Conservation (phyloP, 2,113 vertebrate species). For the Semnopithecus entellus region DNA sequence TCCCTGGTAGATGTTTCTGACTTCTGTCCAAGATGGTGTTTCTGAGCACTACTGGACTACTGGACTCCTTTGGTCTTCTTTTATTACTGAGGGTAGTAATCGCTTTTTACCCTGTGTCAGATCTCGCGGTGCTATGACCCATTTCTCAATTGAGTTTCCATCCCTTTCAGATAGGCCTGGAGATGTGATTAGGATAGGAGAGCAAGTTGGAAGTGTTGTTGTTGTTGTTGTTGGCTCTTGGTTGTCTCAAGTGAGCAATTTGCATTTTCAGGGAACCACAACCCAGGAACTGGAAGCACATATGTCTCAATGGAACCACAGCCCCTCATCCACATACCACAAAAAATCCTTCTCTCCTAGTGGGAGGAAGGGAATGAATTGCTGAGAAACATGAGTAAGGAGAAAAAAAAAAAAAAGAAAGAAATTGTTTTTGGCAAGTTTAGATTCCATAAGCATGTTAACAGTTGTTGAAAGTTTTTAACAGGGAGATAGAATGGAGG, state of each 20-base stretch:
- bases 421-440: neutral
- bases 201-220: neutral
- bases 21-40: neutral
- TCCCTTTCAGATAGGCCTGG: neutral
- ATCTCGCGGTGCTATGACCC: neutral
- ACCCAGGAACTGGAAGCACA: neutral
- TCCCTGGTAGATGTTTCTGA: neutral
- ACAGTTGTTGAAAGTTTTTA: neutral
- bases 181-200: neutral
- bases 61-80: neutral
- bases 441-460: neutral
- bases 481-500: neutral
- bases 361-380: neutral
- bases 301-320: neutral
- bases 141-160: neutral
- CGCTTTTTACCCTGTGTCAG: neutral
- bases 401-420: neutral
- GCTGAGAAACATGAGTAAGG: neutral
- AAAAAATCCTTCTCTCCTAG: neutral
- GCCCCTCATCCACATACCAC: fast-evolving
- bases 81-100: fast-evolving
- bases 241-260: neutral
- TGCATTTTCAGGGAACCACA: neutral
- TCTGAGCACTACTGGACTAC: fast-evolving
- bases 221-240: neutral